A percentile compares a stretch with the other conserved stretches of the same genome.
Evolutionary conservation across 2,888 invertebrate species (phyloP).

Genomic region (Clostera curtula): DNA sequence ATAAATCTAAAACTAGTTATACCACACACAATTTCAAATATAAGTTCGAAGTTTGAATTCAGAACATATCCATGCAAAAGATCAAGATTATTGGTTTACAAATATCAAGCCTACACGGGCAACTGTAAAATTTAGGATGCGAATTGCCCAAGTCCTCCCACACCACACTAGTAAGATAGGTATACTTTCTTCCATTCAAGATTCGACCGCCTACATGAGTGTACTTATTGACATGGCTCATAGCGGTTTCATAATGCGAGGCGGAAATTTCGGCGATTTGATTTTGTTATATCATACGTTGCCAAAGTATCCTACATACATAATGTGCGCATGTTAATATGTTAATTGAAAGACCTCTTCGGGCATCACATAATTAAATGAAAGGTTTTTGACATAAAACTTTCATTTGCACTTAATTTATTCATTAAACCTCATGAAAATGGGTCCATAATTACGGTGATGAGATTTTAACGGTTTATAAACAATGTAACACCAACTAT

Average conservation of each 20-base stretch:
- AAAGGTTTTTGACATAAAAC: neutral
- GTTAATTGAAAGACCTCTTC: conserved; percentile 14
- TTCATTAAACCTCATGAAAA: conserved; percentile 12
- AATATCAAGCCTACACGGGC: conserved; percentile 11
- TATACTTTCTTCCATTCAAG: conserved; percentile 64
- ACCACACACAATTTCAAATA: too few species aligned
- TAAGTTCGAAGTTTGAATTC: too few species aligned
- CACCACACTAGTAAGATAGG: conserved; percentile 18
- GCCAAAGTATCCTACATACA: conserved; percentile 29
- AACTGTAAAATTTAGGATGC: conserved; percentile 24
- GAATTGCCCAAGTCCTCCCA: conserved; percentile 38
- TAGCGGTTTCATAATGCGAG: conserved; percentile 59
- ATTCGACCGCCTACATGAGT: conserved; percentile 50
- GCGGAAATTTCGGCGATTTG: conserved; percentile 51
- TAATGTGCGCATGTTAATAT: conserved; percentile 26
- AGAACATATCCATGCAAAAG: too few species aligned
- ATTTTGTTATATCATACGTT: conserved; percentile 47
- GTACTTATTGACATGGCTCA: conserved; percentile 57
- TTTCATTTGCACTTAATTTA: neutral
- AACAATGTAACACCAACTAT: too few species aligned
- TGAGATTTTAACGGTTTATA: too few species aligned
- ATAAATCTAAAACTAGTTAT: too few species aligned
- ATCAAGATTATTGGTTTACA: conserved; percentile 6
- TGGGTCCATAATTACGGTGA: neutral
- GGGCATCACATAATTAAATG: neutral